Base-by-base conservation (phyloP, 1,140 invertebrate genomes). In the Ruditapes philippinarum region DNA sequence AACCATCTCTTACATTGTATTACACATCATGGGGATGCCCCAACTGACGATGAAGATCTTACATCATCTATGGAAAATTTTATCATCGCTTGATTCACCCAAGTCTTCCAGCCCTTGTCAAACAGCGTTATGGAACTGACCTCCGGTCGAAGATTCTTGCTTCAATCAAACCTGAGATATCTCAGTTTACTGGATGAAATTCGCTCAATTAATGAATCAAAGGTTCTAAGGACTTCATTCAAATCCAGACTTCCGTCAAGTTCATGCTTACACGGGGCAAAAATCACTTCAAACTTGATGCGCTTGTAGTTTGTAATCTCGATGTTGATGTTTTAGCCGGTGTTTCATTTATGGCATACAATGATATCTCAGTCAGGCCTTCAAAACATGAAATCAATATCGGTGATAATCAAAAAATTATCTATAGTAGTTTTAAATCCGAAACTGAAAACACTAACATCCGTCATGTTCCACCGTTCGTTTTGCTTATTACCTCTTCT, bases 31-130 rank as follows among this genome's bases (percentile, higher is more conserved):
- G n/a, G n/a, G n/a, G n/a, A n/a, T n/a, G n/a, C n/a, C n/a, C n/a
- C n/a, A n/a, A n/a, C n/a, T n/a, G n/a, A n/a, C n/a, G n/a, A n/a
- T n/a, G n/a, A n/a, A n/a, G n/a, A n/a, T n/a, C n/a, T n/a, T n/a
- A n/a, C n/a, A 0, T 88, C 91, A 31, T 62, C 90, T 1, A 51
- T 92, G 7, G 93, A 93, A 84, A 92, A 93, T 70, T 36, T 93
- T 19, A 45, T 93, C 11, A 88, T 19, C 25, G 78, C 28, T 28
- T 80, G 17, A 54, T 80, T 33, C 22, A 80, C 22, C 9, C 17
- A 3, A 36, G 33, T 22, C 78, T 80, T 3, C 78, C 45, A 1
- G n/a, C n/a, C n/a, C n/a, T n/a, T n/a, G n/a, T n/a, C n/a, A n/a
- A n/a, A n/a, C n/a, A n/a, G n/a, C n/a, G n/a, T n/a, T n/a, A n/a